A percentile compares a stretch with the other conserved stretches of the same genome.
Conservation (phyloP, 2,113 vertebrate species). For the Podocnemis expansa region DNA sequence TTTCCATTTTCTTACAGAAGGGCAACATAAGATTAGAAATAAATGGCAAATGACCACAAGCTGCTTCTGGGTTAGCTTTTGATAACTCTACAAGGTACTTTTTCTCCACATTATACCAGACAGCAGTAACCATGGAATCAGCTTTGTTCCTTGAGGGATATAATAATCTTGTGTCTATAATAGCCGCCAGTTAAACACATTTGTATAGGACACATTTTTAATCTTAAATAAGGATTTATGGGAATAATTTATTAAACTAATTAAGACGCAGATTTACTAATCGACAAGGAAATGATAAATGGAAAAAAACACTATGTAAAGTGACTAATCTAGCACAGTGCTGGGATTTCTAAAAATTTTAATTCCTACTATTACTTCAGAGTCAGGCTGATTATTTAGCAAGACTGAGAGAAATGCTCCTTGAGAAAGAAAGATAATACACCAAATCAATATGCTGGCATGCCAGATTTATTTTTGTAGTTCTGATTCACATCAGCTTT, state of each 20-base stretch:
- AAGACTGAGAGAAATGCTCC: accelerated
- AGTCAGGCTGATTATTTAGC: not conserved
- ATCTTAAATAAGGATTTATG: not conserved
- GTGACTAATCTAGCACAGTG: not conserved
- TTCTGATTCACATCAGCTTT: slow-evolving; percentile 31
- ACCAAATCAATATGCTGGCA: slow-evolving; percentile 28
- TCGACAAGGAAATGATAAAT: not conserved
- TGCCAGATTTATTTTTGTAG: not conserved
- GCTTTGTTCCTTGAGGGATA: not conserved
- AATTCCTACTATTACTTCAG: not conserved
- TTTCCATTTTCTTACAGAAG: not conserved
- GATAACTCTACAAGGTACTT: not conserved
- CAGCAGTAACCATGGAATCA: not conserved
- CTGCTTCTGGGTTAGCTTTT: not conserved
- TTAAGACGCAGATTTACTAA: not conserved
- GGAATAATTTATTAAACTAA: not conserved
- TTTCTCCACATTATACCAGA: not conserved
- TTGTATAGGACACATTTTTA: not conserved
- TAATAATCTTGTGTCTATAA: not conserved
- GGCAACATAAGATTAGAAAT: not conserved
- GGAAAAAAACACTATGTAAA: not conserved
- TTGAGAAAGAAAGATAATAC: not conserved
- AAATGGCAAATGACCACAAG: not conserved
- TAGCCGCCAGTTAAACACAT: not conserved
- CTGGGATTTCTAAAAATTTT: not conserved